Percentiles rank a stretch among this genome's conserved stretches.
These are phyloP conservation scores for Pristionchus mayeri DNA, from an alignment of 2,888 invertebrate species.

Conservation along the genomic window DNA sequence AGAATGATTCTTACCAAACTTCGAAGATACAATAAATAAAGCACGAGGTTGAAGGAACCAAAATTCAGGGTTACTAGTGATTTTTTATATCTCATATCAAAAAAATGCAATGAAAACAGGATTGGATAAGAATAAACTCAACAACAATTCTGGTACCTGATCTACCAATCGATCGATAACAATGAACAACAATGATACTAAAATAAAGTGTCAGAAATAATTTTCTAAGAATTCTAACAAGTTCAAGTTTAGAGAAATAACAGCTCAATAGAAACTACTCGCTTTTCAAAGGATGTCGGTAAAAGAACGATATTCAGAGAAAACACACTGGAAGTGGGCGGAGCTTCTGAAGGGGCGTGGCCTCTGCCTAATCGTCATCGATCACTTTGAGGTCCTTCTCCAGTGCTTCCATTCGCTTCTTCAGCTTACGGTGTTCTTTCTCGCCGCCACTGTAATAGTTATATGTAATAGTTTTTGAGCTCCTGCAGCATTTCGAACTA, in stretches of 20 bases:
- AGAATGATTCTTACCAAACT: too few relatives aligned
- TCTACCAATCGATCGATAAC: not conserved
- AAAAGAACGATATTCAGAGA: not conserved
- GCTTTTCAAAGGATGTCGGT: too few relatives aligned
- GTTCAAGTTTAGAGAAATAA: not conserved
- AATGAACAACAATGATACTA: not conserved
- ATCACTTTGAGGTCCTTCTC: slow-evolving; percentile 58
- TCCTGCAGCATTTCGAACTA: too few relatives aligned
- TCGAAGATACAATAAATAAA: too few relatives aligned
- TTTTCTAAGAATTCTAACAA: slow-evolving; percentile 20
- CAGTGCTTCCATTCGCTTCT: slow-evolving; percentile 57
- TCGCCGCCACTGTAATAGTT: slow-evolving; percentile 48
- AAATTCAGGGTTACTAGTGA: too few relatives aligned
- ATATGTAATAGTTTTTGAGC: too few relatives aligned
- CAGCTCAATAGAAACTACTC: too few relatives aligned
- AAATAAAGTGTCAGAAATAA: not conserved
- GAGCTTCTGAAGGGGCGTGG: not conserved
- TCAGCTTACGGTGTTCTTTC: slow-evolving; percentile 54
- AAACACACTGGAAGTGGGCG: not conserved
- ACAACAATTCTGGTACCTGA: not conserved
- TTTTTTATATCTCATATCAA: too few relatives aligned
- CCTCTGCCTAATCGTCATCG: slow-evolving; percentile 56
- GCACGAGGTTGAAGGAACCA: too few relatives aligned
- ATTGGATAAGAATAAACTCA: not conserved
- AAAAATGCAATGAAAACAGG: too few relatives aligned